These are phyloP conservation scores for Sicus ferrugineus DNA, from an alignment of 2,888 invertebrate species.

Conservation along the genomic window DNA sequence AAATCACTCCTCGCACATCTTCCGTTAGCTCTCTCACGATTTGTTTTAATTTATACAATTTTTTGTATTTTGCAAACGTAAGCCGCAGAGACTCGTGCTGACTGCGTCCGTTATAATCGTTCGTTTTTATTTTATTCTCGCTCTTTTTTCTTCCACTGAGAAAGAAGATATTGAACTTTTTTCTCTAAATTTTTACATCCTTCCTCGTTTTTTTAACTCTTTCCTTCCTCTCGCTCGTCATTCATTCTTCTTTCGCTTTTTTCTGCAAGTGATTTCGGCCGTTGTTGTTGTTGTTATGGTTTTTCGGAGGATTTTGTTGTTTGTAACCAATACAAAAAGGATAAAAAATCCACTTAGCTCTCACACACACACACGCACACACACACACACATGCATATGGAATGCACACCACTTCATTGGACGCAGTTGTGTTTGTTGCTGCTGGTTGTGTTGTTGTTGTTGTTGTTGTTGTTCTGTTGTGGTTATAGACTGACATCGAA, in stretches of 20 bases:
- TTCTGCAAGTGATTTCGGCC: no score
- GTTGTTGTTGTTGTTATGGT: constrained; percentile 5
- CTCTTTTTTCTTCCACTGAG: no score
- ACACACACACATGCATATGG: not conserved
- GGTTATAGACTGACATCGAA: constrained; percentile 22
- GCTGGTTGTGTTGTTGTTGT: not conserved
- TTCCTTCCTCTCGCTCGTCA: not conserved
- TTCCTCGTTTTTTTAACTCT: not conserved
- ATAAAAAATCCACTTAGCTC: not conserved
- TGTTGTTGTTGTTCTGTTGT: not conserved
- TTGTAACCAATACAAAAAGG: not conserved
- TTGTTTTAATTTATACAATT: not conserved
- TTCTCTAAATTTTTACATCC: not conserved
- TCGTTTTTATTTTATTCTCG: not conserved
- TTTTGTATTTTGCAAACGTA: not conserved
- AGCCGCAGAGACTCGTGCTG: no score
- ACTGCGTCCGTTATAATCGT: not conserved
- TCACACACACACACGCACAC: constrained; percentile 1
- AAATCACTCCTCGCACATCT: not conserved
- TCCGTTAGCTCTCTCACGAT: not conserved
- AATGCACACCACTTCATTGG: no score
- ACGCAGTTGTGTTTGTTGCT: not conserved
- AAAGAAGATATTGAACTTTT: no score
- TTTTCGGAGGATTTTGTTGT: constrained; percentile 10
- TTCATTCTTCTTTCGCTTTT: no score